Evolutionary conservation across 2,888 invertebrate species (phyloP).

Genomic region (Limulus polyphemus): DNA sequence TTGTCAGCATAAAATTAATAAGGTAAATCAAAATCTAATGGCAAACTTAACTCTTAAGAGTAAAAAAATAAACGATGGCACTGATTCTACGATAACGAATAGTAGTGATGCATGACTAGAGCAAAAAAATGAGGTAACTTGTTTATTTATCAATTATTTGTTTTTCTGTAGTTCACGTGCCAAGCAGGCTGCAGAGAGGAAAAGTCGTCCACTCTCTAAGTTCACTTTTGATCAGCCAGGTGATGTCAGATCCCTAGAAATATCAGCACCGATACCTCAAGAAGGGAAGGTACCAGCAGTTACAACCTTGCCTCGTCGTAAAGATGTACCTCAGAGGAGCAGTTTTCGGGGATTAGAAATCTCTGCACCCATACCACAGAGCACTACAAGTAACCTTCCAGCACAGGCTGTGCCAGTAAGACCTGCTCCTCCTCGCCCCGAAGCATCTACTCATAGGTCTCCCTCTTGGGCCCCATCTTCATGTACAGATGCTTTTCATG

Average conservation of each 20-base stretch:
- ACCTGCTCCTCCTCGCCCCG: conserved; percentile 21
- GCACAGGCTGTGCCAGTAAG: conserved; percentile 15
- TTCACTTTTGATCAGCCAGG: conserved; percentile 21
- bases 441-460: conserved; percentile 8
- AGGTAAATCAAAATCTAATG: too few relatives aligned
- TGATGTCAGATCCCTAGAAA: conserved; percentile 42
- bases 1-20: too few relatives aligned
- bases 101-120: background rate
- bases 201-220: conserved; percentile 20
- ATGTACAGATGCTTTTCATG: background rate
- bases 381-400: conserved; percentile 3
- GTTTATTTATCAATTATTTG: background rate
- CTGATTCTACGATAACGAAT: background rate
- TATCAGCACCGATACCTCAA: conserved; percentile 69
- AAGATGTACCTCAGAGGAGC: background rate
- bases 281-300: conserved; percentile 33
- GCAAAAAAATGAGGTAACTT: background rate
- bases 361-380: conserved; percentile 17
- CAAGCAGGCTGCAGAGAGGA: conserved; percentile 24
- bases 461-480: conserved; percentile 9
- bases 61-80: background rate
- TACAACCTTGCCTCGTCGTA: background rate
- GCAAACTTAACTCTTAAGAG: background rate
- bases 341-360: conserved; percentile 12
- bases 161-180: conserved; percentile 23